phyloP scores from a whole-genome alignment of 2,888 invertebrate genomes.

The Oxyscelio sp. region DNA sequence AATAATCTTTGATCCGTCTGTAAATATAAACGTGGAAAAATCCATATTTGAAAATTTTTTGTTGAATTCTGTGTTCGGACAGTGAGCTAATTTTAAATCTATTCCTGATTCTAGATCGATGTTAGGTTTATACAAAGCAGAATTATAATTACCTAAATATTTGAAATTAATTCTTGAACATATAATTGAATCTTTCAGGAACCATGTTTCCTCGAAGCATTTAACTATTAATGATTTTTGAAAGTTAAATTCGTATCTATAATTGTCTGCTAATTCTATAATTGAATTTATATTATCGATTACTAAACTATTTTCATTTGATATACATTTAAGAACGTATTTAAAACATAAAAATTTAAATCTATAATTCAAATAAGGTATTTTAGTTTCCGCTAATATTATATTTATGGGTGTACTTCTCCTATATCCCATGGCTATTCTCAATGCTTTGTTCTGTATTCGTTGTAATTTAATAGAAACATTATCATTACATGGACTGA shows the following conservation, averaged over 20 bases:
- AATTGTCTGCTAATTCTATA: too few relatives aligned
- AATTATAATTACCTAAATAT: not conserved
- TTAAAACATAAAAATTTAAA: too few relatives aligned
- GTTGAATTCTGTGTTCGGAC: not conserved
- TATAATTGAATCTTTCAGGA: not conserved
- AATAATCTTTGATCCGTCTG: not conserved
- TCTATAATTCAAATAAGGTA: too few relatives aligned
- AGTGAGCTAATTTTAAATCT: not conserved
- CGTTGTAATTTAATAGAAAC: constrained; percentile 30
- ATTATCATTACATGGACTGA: too few relatives aligned
- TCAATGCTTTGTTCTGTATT: too few relatives aligned
- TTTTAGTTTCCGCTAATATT: constrained; percentile 51
- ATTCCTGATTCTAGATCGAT: not conserved
- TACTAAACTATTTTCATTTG: too few relatives aligned
- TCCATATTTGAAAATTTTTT: not conserved
- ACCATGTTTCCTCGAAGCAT: not conserved
- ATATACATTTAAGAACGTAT: too few relatives aligned
- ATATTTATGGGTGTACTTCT: constrained; percentile 63
- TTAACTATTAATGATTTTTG: not conserved
- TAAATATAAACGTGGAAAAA: not conserved
- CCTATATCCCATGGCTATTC: constrained; percentile 58
- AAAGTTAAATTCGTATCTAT: not conserved
- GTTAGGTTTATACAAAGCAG: not conserved
- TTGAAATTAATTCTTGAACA: not conserved
- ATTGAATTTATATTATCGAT: too few relatives aligned